Conservation (phyloP, 2,888 invertebrate species). For the Vesta saturnalis region DNA sequence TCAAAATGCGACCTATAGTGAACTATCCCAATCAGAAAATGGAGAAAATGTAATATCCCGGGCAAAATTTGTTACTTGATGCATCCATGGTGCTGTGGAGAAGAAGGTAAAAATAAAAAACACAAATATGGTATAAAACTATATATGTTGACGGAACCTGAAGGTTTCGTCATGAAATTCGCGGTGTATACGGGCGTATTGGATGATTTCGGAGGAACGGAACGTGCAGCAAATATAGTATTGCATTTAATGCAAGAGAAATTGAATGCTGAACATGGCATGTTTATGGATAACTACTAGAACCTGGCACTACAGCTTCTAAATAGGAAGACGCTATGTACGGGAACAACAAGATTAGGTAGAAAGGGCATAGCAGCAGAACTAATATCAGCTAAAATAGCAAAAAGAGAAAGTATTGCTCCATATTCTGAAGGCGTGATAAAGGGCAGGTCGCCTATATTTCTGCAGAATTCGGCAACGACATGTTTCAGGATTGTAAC, state of each 20-base stretch:
- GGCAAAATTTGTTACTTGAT: too few species aligned
- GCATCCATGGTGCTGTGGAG: conserved; percentile 51
- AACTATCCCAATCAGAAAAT: conserved; percentile 35
- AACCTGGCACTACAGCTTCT: background rate
- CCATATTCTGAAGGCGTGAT: too few species aligned
- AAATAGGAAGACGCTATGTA: background rate
- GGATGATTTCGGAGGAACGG: conserved; percentile 1
- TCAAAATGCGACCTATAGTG: conserved; percentile 25
- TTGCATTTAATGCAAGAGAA: conserved; percentile 6
- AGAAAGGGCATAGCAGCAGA: too few species aligned
- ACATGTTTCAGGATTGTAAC: too few species aligned
- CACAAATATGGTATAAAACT: too few species aligned
- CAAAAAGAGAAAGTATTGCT: too few species aligned
- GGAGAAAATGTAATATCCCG: conserved; percentile 29
- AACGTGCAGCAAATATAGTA: conserved; percentile 8
- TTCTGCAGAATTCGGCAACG: too few species aligned
- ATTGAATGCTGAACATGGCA: background rate
- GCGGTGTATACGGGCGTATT: background rate
- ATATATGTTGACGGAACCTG: too few species aligned
- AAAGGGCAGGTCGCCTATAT: too few species aligned
- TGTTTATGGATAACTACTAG: conserved; percentile 6
- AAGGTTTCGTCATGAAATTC: background rate
- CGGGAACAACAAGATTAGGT: background rate
- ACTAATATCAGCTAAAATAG: too few species aligned
- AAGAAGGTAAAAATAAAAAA: conserved; percentile 48